Percentiles rank a stretch among this genome's conserved stretches.
Conservation (phyloP, 1,140 invertebrate species). For the Trichogramma pretiosum region DNA sequence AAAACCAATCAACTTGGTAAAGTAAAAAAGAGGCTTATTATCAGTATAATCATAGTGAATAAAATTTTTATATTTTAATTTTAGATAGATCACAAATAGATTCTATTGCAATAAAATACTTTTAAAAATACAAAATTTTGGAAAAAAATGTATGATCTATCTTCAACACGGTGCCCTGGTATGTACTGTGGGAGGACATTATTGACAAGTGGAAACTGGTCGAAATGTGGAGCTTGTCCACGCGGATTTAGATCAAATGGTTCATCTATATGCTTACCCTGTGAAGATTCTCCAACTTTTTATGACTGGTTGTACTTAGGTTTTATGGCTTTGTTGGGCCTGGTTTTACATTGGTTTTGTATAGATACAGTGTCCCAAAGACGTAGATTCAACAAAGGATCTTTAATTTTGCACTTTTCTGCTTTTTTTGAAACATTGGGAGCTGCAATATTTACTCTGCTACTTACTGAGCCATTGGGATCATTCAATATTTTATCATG, state of each 20-base stretch:
- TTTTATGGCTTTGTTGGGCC: conserved; percentile 79
- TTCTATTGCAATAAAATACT: too few species aligned
- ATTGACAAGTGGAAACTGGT: conserved; percentile 58
- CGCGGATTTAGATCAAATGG: conserved; percentile 64
- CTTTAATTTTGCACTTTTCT: conserved; percentile 63
- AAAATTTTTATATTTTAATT: too few species aligned
- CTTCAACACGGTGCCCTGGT: conserved; percentile 68
- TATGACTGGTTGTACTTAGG: conserved; percentile 92
- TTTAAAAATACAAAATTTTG: too few species aligned
- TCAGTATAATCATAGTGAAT: too few species aligned
- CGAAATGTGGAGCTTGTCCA: conserved; percentile 77
- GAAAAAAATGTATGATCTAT: too few species aligned
- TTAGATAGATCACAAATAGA: too few species aligned
- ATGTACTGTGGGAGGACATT: conserved; percentile 73
- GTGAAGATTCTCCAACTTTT: conserved; percentile 64
- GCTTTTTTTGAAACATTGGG: conserved; percentile 71
- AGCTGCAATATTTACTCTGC: conserved; percentile 64
- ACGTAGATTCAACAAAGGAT: conserved; percentile 63
- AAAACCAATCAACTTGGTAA: too few species aligned
- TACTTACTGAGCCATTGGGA: conserved; percentile 70
- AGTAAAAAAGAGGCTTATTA: too few species aligned
- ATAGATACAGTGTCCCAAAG: conserved; percentile 76
- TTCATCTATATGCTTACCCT: conserved; percentile 64
- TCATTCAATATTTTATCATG: conserved; percentile 68
- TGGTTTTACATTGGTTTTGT: conserved; percentile 84